Base-by-base conservation (phyloP, 2,888 invertebrate genomes). In the Drosophila sordidula region DNA sequence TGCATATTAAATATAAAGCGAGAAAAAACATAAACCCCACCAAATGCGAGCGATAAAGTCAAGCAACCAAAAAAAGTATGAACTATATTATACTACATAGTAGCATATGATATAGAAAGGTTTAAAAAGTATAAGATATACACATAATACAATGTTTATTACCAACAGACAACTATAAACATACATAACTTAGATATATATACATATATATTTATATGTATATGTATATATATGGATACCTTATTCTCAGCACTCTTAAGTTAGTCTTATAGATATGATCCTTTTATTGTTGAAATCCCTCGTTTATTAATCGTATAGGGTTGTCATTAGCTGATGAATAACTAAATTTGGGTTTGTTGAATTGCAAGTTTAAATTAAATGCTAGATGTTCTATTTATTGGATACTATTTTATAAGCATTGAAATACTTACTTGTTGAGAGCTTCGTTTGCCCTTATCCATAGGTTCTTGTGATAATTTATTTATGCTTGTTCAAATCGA, bases 41-140 rank as follows among this genome's bases (percentile, higher is more conserved):
- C 77, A 75, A 73, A 76, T 56, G 62, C 63, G 69, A 80, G 78
- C 78, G 69, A 80, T 72, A 72, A 77, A 75, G 77, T 64, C 57
- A 72, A 70, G 71, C 49, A 80, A 78, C 78, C 62, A 78, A 32
- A 44, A 72, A 70, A 69, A 77, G 73, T 68, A 77, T 77, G 71
- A 75, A 62, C 65, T 70, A 75, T 59, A 74, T 57, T 73, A 44
- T 39, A 54, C 70, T 72, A 73, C 67, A 72, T 45, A 72, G 66
- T 68, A 68, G 59, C 45, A 73, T 45, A 73, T 67, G 63, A 57
- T 41, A 59, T 57, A 62, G 49, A 36, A 52, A 42, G 65, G 44
- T 68, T 59, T 55, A 55, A 36, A 54, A 26, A 9, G 25, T 29
- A 22, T 52, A 34, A 45, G 45, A 14, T 46, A 39, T 51, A 64